phyloP scores from a whole-genome alignment of 2,113 vertebrate genomes.

The Hippocampus zosterae region DNA sequence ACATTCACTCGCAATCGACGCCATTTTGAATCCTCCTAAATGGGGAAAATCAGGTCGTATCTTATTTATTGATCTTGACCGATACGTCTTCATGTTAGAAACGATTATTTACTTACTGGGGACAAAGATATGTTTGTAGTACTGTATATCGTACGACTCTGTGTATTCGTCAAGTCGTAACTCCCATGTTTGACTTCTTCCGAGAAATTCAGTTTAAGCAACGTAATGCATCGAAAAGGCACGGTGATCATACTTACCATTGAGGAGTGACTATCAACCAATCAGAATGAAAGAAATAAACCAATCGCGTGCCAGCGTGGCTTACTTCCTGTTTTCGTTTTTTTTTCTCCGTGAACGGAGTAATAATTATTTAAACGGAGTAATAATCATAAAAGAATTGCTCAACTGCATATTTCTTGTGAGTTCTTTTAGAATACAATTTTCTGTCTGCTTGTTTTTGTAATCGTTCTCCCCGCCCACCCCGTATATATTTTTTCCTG shows the following conservation, averaged over 20 bases:
- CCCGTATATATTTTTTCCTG: not conserved
- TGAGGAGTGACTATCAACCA: slow-evolving; percentile 28
- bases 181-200: too few species aligned
- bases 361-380: slow-evolving; percentile 6
- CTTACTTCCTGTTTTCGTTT: slow-evolving; percentile 61
- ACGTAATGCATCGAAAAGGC: not conserved
- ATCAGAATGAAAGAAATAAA: slow-evolving; percentile 5
- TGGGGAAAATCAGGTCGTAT: too few species aligned
- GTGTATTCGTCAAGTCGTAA: too few species aligned
- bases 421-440: not conserved
- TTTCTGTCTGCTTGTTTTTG: not conserved
- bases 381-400: not conserved
- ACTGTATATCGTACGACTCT: too few species aligned
- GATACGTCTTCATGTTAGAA: too few species aligned
- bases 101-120: too few species aligned
- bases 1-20: too few species aligned
- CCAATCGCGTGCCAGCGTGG: slow-evolving; percentile 13
- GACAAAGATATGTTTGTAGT: too few species aligned
- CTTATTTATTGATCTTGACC: too few species aligned
- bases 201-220: not conserved
- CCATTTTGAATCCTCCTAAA: too few species aligned
- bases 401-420: not conserved
- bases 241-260: slow-evolving; percentile 20
- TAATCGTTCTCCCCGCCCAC: too few species aligned
- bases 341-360: slow-evolving; percentile 45